Percentiles rank a stretch among this genome's conserved stretches.
Conservation (phyloP, 2,888 invertebrate genomes). For the Polymixis lichenea region DNA sequence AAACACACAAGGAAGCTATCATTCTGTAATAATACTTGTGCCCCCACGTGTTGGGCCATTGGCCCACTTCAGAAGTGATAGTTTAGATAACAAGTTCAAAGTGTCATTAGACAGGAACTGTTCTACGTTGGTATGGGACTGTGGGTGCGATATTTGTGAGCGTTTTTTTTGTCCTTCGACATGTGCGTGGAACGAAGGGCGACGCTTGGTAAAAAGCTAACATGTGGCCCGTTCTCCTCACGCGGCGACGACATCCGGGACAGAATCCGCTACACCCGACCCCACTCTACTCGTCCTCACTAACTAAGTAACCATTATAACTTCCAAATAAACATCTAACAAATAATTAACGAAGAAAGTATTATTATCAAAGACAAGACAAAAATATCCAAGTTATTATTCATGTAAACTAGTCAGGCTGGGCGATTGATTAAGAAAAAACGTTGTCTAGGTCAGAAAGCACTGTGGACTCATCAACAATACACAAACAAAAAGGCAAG, state of each 20-base stretch:
- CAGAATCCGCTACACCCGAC: slow-evolving; percentile 67
- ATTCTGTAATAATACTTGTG: slow-evolving; percentile 50
- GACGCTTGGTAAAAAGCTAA: slow-evolving; percentile 74
- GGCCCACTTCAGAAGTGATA: slow-evolving; percentile 64
- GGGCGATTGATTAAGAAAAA: slow-evolving; percentile 56
- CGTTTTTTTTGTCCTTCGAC: slow-evolving; percentile 68
- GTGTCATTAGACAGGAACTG: slow-evolving; percentile 66
- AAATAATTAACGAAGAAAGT: slow-evolving; percentile 32
- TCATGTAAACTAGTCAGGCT: slow-evolving; percentile 15
- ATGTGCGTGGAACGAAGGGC: slow-evolving; percentile 75
- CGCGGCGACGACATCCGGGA: slow-evolving; percentile 74
- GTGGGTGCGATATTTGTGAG: slow-evolving; percentile 68
- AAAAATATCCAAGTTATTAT: slow-evolving; percentile 34
- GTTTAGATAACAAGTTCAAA: slow-evolving; percentile 69
- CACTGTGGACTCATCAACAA: slow-evolving; percentile 63
- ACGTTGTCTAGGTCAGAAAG: slow-evolving; percentile 54
- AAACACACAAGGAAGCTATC: slow-evolving; percentile 41
- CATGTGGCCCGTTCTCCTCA: slow-evolving; percentile 75
- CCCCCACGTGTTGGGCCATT: slow-evolving; percentile 48
- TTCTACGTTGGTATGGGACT: slow-evolving; percentile 43
- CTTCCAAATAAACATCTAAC: slow-evolving; percentile 56
- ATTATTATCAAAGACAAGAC: neutral
- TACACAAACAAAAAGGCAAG: slow-evolving; percentile 67
- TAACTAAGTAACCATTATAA: slow-evolving; percentile 50
- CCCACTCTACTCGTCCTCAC: slow-evolving; percentile 44